Conservation (phyloP, 2,888 invertebrate genomes). For the Xiphydria camelus region DNA sequence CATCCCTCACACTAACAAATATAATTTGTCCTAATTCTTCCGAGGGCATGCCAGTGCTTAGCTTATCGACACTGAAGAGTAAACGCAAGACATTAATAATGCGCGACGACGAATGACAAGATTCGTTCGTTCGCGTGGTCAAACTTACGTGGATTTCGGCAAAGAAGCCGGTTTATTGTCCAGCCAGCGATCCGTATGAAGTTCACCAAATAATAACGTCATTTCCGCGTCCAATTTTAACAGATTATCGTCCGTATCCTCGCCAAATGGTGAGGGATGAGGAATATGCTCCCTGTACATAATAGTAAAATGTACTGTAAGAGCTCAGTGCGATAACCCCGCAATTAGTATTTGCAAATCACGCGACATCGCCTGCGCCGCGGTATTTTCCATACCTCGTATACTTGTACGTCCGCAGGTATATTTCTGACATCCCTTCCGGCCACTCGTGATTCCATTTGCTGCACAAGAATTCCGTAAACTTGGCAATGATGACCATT, state of each 20-base stretch:
- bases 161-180: constrained; percentile 40
- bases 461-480: constrained; percentile 62
- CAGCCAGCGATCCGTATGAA: constrained; percentile 56
- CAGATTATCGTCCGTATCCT: constrained; percentile 51
- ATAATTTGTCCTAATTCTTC: constrained; percentile 59
- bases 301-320: neutral
- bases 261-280: constrained; percentile 57
- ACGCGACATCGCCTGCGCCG: neutral
- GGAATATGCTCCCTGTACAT: constrained; percentile 60
- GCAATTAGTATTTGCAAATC: constrained; percentile 4
- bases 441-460: constrained; percentile 73
- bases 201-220: constrained; percentile 62
- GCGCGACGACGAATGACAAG: neutral
- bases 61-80: constrained; percentile 34
- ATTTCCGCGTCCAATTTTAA: constrained; percentile 59
- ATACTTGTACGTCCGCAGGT: constrained; percentile 65
- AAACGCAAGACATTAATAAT: neutral
- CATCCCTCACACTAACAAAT: constrained; percentile 57
- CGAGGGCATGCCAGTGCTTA: constrained; percentile 55
- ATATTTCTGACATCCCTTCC: constrained; percentile 62
- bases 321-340: no score
- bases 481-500: constrained; percentile 65
- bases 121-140: neutral
- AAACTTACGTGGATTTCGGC: constrained; percentile 36
- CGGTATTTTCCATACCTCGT: constrained; percentile 58